Conservation (phyloP, 2,113 vertebrate genomes). For the Gila orcuttii region DNA sequence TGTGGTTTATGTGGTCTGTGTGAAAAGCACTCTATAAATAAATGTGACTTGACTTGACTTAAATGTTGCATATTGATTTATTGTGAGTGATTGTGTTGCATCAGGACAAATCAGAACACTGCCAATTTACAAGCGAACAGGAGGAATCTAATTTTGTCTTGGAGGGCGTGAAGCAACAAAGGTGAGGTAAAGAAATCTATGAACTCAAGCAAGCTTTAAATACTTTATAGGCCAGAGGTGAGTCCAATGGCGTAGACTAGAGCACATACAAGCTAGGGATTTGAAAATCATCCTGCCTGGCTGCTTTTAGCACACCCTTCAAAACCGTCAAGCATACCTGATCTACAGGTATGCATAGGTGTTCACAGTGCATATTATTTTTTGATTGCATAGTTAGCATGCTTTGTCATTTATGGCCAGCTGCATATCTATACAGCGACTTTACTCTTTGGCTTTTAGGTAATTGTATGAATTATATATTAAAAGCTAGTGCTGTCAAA, state of each 20-base stretch:
- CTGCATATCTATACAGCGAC: background rate
- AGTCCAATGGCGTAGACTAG: background rate
- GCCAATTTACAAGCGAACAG: background rate
- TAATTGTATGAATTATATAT: no score
- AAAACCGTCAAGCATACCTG: slow-evolving; percentile 14
- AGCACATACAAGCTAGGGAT: background rate
- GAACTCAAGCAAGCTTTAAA: background rate
- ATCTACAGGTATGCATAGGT: slow-evolving; percentile 28
- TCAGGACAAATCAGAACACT: background rate
- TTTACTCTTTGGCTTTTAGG: background rate
- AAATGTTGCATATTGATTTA: background rate
- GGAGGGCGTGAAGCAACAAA: background rate
- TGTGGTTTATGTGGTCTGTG: no score
- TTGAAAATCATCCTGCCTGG: background rate
- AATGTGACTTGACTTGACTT: background rate
- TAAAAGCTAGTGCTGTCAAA: no score
- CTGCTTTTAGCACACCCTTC: slow-evolving; percentile 28
- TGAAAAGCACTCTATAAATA: no score
- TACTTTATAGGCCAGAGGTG: background rate
- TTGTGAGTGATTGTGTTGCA: background rate
- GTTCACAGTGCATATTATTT: background rate
- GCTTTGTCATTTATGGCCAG: background rate
- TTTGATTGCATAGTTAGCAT: background rate
- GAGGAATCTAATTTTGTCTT: background rate
- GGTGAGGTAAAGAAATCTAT: background rate